Evolutionary conservation across 2,113 vertebrate genomes (phyloP), one percentile per base, ranked within the genome.

Genomic region (Colossoma macropomum): DNA sequence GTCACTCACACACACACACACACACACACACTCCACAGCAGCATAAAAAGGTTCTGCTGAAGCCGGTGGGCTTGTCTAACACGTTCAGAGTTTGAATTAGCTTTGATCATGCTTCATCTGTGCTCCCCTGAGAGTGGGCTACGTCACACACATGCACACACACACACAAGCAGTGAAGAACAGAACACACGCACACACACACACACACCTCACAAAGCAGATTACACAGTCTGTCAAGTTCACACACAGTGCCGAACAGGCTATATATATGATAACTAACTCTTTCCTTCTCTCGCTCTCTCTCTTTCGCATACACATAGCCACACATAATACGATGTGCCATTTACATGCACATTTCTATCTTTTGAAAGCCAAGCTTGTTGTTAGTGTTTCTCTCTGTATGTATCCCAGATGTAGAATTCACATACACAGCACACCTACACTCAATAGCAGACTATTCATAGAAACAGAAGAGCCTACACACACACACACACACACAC

Each of bases 31-130:
- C 52, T 1, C 45, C 23, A 52, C 17, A 2, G 19, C 30, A 50
- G 32, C n/a, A 60, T 62, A 32, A 59, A 75, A 75, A 75, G 63
- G 1, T 65, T 65, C 48, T 41, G 27, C 66, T 73, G 48, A 62
- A 75, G 62, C 62, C 25, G 12, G 32, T 76, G 63, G 63, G 80
- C 63, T 82, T 75, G 34, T 69, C 65, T 59, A 50, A 69, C 80
- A 76, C 80, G 63, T 66, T 82, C 34, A 28, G 80, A 82, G 80
- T 76, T 76, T 76, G 38, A 76, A 76, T 69, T 54, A 68, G 62
- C 80, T 76, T 76, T 82, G 80, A 82, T 82, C 80, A 62, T 75
- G 73, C 63, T 76, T 82, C 73, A 56, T 75, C 72, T 75, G 45
- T 66, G 41, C 45, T 66, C 73, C 60, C 72, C 72, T 75, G 32